Percentiles rank a stretch among this genome's conserved stretches.
Conservation (phyloP, 2,888 invertebrate species). For the Mythimna impura region DNA sequence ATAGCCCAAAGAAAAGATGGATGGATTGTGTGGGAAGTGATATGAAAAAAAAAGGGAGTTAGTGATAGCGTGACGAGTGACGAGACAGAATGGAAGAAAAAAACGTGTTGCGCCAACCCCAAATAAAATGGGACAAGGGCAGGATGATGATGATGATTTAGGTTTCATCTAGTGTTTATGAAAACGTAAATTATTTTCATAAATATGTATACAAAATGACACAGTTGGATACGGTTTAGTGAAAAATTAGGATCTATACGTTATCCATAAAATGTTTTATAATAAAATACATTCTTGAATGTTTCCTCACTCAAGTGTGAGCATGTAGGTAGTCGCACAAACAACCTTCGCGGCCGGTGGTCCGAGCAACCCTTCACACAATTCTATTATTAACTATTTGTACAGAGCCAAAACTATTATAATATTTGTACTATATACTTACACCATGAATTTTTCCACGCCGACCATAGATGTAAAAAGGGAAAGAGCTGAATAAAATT, state of each 20-base stretch:
- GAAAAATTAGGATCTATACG: background rate
- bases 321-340: constrained; percentile 43
- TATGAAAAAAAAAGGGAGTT: too few relatives aligned
- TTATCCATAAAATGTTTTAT: background rate
- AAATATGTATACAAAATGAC: background rate
- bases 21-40: too few relatives aligned
- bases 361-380: constrained; percentile 67
- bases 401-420: constrained; percentile 79
- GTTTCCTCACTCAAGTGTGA: constrained; percentile 7
- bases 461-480: constrained; percentile 47
- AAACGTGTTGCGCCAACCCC: too few relatives aligned
- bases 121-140: too few relatives aligned
- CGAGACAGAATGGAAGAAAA: too few relatives aligned
- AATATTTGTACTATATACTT: constrained; percentile 81
- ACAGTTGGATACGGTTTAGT: background rate
- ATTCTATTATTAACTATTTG: constrained; percentile 78
- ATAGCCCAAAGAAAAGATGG: too few relatives aligned
- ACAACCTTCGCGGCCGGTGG: constrained; percentile 70
- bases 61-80: too few relatives aligned
- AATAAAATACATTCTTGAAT: background rate
- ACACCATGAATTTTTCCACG: constrained; percentile 73
- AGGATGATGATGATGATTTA: background rate
- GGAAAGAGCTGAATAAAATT: constrained; percentile 26
- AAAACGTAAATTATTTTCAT: background rate
- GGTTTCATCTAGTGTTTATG: background rate